These are phyloP conservation scores for Anagyrus pseudococci DNA, from an alignment of 2,888 invertebrate genomes.

Conservation along the genomic window DNA sequence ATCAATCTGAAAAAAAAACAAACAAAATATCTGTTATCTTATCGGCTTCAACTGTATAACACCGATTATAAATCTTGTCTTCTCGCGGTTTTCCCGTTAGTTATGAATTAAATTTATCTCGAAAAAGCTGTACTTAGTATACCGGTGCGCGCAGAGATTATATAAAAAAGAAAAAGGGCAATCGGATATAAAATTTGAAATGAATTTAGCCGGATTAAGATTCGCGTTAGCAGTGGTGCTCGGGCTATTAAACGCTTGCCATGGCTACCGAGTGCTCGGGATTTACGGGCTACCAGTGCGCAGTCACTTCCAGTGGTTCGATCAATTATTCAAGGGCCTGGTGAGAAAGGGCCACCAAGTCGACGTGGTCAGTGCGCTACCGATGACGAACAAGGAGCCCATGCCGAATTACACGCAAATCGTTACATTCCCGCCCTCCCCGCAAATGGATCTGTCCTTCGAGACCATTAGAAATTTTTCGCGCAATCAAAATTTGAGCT, in stretches of 20 bases:
- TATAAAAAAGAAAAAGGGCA: too few relatives aligned
- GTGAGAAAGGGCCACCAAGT: slow-evolving; percentile 56
- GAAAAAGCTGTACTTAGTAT: too few relatives aligned
- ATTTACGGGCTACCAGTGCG: slow-evolving; percentile 61
- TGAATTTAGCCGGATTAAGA: too few relatives aligned
- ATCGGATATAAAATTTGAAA: too few relatives aligned
- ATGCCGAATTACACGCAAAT: slow-evolving; percentile 27
- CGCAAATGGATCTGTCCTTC: not conserved
- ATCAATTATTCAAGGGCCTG: slow-evolving; percentile 59
- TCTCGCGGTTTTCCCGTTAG: too few relatives aligned
- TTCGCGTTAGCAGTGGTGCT: not conserved
- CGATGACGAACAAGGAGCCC: slow-evolving; percentile 46
- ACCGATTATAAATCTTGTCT: too few relatives aligned
- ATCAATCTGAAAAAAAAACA: too few relatives aligned
- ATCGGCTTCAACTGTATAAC: too few relatives aligned
- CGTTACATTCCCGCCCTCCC: not conserved
- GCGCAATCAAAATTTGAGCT: not conserved
- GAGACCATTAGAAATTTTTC: not conserved
- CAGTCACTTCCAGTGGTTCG: slow-evolving; percentile 63
- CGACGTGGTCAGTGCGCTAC: slow-evolving; percentile 57
- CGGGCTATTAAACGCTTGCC: not conserved
- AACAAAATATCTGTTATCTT: too few relatives aligned
- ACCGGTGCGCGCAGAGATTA: too few relatives aligned
- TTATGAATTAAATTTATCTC: too few relatives aligned
- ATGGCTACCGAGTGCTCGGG: slow-evolving; percentile 58